phyloP scores from a whole-genome alignment of 2,113 vertebrate species.

The Hassar affinis region DNA sequence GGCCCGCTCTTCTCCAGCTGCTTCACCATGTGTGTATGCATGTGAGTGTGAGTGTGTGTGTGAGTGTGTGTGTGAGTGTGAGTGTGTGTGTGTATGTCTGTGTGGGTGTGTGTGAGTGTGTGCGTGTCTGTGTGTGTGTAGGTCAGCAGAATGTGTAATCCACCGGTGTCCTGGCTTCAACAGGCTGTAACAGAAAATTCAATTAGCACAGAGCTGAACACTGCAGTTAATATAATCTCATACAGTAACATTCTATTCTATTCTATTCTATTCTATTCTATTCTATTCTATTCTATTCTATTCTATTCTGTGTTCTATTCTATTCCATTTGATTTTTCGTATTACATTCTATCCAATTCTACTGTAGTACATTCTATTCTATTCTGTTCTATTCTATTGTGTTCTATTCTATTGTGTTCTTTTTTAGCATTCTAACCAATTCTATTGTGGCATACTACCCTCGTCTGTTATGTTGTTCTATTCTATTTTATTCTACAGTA shows the following conservation, averaged over 20 bases:
- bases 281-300: neutral
- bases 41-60: constrained; percentile 26
- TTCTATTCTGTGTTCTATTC: neutral
- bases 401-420: no score
- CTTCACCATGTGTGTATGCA: constrained; percentile 32
- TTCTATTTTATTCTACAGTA: neutral
- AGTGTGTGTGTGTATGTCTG: constrained; percentile 21
- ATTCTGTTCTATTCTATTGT: neutral
- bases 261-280: neutral
- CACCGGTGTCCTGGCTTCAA: constrained; percentile 54
- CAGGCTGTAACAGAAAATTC: constrained; percentile 62
- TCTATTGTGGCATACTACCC: no score
- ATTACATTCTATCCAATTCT: neutral
- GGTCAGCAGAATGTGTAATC: constrained; percentile 2
- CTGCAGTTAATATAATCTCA: neutral
- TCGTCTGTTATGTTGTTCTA: no score
- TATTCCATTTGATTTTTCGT: neutral
- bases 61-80: constrained; percentile 21
- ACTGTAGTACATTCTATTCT: neutral
- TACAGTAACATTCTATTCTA: neutral
- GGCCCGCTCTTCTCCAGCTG: constrained; percentile 33
- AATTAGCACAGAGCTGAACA: constrained; percentile 41
- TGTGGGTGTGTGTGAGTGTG: constrained; percentile 26
- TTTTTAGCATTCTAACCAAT: neutral
- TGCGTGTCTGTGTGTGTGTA: constrained; percentile 21